phyloP scores from a whole-genome alignment of 2,888 invertebrate species.

The Penaeus monodon region DNA sequence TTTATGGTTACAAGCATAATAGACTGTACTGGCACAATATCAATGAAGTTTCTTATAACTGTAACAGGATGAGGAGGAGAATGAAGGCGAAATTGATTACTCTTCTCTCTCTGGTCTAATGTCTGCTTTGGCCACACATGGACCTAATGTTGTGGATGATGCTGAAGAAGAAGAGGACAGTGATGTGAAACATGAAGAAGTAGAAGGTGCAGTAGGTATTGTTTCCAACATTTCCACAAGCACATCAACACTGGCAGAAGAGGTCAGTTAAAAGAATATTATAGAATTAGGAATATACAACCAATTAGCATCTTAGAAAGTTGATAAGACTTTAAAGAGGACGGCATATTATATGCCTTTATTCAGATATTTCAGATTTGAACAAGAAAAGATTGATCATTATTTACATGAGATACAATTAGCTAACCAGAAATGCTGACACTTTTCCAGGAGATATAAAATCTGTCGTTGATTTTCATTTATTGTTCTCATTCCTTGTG shows the following conservation, averaged over 20 bases:
- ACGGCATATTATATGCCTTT: no score
- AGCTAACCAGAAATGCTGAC: no score
- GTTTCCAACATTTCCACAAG: neutral
- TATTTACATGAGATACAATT: no score
- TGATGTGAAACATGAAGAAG: neutral
- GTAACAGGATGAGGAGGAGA: constrained; percentile 27
- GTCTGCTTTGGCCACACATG: constrained; percentile 37
- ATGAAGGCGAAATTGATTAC: constrained; percentile 35
- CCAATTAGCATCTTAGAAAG: no score
- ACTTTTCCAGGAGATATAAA: neutral
- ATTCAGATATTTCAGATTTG: no score
- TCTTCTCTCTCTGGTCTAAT: constrained; percentile 44
- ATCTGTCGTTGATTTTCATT: neutral
- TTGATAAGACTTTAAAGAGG: no score
- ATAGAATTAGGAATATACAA: no score
- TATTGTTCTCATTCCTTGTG: neutral
- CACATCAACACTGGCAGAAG: neutral
- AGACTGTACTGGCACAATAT: no score
- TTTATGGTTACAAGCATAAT: neutral
- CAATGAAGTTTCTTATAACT: no score
- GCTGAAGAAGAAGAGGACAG: constrained; percentile 1
- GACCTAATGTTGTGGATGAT: constrained; percentile 27
- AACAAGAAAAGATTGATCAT: no score
- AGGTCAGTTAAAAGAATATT: neutral
- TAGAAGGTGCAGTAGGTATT: neutral